Base-by-base conservation (phyloP, 2,797 vertebrate species). In the Taenioides sp. region DNA sequence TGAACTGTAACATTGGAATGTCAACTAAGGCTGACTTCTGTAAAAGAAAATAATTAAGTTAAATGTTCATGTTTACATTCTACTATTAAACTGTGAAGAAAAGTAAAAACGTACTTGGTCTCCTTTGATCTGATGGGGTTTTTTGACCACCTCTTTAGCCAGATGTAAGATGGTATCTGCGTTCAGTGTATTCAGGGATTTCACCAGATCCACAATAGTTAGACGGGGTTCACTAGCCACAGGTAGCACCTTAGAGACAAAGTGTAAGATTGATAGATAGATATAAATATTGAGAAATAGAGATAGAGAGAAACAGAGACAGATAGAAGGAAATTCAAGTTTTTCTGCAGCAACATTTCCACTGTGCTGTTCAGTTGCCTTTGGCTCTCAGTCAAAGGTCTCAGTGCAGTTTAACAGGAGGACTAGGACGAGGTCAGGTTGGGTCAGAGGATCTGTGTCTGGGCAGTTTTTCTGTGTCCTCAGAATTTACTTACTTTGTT, bases 141-240 rank as follows among this genome's bases (percentile, higher is more conserved):
- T 97, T 91, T 96, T 99, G 70, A 99, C 97, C 80, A 99, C 98
- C 80, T 99, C 98, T 88, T 96, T 98, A 67, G 96, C 91, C 71
- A 98, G 86, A 3, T 95, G 92, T 18, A 99, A 87, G 68, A 98
- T 90, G 0, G 87, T 88, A 37, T 98, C 96, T 0, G 88, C 93
- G 80, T 91, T 96, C 79, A 99, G 75, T 0, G 94, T 95, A 72
- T 87, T 92, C 65, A 99, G 87, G 0, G 96, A 95, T 78, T 96
- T 97, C 27, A 98, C 76, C 74, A 99, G 88, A 58, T 97, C 96
- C 43, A 99, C 95, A 0, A 99, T 94, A 4, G 94, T 92, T 2
- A 96, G 88, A 83, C 96, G 97, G 75, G 95, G 88, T 0, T 95
- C 80, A 25, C 92, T 95, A 50, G 94, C 89, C 49, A 80, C 90